Base-by-base conservation (phyloP, 92 coral and sea anemone genomes). In the Micromussa lordhowensis region DNA sequence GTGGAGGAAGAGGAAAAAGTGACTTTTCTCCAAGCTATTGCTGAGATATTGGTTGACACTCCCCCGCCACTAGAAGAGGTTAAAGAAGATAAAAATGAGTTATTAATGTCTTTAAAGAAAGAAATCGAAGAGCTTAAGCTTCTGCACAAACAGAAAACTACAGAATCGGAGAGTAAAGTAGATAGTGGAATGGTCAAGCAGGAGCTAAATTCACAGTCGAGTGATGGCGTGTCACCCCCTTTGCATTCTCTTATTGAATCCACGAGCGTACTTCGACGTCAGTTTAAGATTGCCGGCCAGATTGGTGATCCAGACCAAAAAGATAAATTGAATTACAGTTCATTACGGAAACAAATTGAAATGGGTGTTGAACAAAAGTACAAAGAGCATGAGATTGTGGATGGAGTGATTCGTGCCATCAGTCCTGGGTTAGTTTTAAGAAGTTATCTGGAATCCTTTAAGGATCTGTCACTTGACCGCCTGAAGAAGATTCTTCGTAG, bases 371-470 rank as follows among this genome's bases (percentile, higher is more conserved):
- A 22, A 31, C 79, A 75, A 75, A 75, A 5, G 15, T 75, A 75
- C 55, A 75, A 75, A 31, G 93, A 92, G 21, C 77, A 26, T 31
- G 94, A 88, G 53, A 44, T 85, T n/a, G 90, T 88, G 28, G 85
- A 89, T 85, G 94, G 90, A 32, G 81, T 92, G 17, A 88, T 92
- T 59, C 81, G 92, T 30, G 87, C 87, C 14, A 85, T 92, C 54
- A 79, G 55, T 12, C 87, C 94, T 22, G 92, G 92, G 19, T 71
- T 84, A 77, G 90, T 85, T 13, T 38, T 89, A n/a, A 31, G 94
- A 54, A 92, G 85, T 78, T 92, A 89, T 58, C 22, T 89, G 15
- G 94, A 92, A 66, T 69, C 83, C 24, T 84, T 55, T 26, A 35
- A 73, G 48, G 90, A 89, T 10, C 75, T 93, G 29, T 51, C 90